A percentile compares a stretch with the other conserved stretches of the same genome.
Conservation (phyloP, 1,140 invertebrate species). For the Heterodera schachtii region DNA sequence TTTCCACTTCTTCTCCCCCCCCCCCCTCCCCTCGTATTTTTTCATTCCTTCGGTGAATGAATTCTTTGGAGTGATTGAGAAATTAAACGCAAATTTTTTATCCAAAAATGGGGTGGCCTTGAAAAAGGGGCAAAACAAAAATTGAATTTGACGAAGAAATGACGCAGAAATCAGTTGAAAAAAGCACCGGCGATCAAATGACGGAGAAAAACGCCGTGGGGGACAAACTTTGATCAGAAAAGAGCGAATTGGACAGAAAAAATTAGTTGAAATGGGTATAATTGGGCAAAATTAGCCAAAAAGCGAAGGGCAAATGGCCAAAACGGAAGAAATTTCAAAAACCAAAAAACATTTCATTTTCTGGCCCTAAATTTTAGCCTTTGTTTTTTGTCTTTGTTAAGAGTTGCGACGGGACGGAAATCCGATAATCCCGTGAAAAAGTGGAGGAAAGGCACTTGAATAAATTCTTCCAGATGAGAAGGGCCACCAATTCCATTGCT, state of each 20-base stretch:
- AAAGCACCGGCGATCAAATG: background rate
- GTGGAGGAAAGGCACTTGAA: background rate
- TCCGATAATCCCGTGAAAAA: background rate
- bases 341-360: too few species aligned
- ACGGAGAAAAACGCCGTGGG: background rate
- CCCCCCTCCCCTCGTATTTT: too few species aligned
- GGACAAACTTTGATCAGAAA: background rate
- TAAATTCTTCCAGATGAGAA: constrained; percentile 3
- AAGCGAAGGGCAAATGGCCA: too few species aligned
- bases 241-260: background rate
- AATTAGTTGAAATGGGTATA: too few species aligned
- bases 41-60: background rate
- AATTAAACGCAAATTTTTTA: background rate
- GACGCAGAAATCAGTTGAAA: background rate
- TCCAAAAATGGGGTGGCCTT: background rate
- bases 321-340: too few species aligned
- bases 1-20: too few species aligned
- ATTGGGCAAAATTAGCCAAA: too few species aligned
- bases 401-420: background rate
- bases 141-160: constrained; percentile 1
- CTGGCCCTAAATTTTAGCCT: background rate
- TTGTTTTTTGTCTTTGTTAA: background rate
- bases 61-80: background rate
- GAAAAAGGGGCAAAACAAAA: background rate
- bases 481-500: background rate